Base-by-base conservation (phyloP, 2,113 vertebrate species). In the Echinops telfairi region DNA sequence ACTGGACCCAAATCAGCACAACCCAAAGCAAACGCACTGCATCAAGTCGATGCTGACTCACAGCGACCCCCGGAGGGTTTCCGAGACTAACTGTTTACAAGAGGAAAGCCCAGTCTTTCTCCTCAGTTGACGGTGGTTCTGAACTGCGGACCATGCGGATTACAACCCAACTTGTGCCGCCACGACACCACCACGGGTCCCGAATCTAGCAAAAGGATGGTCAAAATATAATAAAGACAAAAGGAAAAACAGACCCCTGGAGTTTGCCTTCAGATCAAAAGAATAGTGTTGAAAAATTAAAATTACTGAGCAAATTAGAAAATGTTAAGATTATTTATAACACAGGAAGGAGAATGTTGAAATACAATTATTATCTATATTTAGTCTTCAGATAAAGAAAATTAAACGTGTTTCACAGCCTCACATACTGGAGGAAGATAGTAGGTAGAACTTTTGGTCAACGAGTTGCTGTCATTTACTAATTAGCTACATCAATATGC, bases 361-460 rank as follows among this genome's bases (percentile, higher is more conserved):
- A 66, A 10, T 15, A 29, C 36, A 15, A 70, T 27, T 60, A n/a
- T 77, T 58, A 36, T 33, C 3, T 53, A 29, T 58, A 53, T 47
- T 82, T 0, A 57, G 11, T 6, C 23, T 83, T 70, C 20, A 7
- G 70, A 20, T 43, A 66, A 70, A n/a, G 38, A 80, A n/a, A 79
- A 84, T 53, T 2, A 14, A 81, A 66, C 8, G 84, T 64, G 86
- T 29, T 95, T 73, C 12, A 78, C 23, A 68, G 27, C 27, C 58
- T 5, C 40, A 38, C 70, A 83, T 83, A 83, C 19, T 12, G 2
- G 2, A 78, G 62, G 11, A 57, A 75, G 62, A 20, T 29, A 78
- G 25, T 4, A 95, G 64, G 36, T 3, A 86, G 75, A 90, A 93
- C 27, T 88, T 90, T 43, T 38, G 60, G 4, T 4, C 53, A 88